These are phyloP conservation scores for Oriolus oriolus DNA, from an alignment of 2,113 vertebrate genomes.

Conservation along the genomic window DNA sequence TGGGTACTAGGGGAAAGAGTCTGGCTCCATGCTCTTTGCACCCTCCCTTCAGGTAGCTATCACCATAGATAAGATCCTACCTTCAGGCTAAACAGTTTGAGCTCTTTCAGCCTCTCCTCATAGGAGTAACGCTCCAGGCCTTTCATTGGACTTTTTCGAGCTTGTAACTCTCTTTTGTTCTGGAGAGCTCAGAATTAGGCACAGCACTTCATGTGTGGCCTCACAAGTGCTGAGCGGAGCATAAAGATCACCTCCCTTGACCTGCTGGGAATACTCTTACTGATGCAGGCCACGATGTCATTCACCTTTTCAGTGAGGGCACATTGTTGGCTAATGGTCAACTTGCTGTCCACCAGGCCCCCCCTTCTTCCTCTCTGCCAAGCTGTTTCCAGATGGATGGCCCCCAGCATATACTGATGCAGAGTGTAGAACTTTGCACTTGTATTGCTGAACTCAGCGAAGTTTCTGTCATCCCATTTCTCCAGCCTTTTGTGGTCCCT, in stretches of 20 bases:
- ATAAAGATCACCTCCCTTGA: not conserved
- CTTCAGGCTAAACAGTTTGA: not conserved
- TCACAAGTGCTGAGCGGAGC: not conserved
- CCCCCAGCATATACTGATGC: not conserved
- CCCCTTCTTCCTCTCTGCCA: not conserved
- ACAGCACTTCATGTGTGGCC: not conserved
- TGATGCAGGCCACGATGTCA: not conserved
- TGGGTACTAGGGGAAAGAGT: not conserved
- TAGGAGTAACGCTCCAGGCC: not conserved
- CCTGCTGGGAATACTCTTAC: not conserved
- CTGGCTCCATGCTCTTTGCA: not conserved
- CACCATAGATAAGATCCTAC: not conserved
- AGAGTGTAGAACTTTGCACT: not conserved
- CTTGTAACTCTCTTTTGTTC: not conserved
- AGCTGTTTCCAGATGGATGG: not conserved
- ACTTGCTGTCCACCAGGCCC: not conserved
- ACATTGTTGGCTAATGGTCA: not conserved
- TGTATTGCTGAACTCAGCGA: not conserved
- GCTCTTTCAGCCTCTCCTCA: not conserved
- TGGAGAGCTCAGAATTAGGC: not conserved
- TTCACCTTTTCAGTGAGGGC: not conserved
- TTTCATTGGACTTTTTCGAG: not conserved
- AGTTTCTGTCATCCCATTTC: not conserved
- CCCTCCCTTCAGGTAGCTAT: not conserved
- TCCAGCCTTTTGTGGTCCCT: not conserved